Conservation (phyloP, 2,113 vertebrate genomes). For the Colius striatus region DNA sequence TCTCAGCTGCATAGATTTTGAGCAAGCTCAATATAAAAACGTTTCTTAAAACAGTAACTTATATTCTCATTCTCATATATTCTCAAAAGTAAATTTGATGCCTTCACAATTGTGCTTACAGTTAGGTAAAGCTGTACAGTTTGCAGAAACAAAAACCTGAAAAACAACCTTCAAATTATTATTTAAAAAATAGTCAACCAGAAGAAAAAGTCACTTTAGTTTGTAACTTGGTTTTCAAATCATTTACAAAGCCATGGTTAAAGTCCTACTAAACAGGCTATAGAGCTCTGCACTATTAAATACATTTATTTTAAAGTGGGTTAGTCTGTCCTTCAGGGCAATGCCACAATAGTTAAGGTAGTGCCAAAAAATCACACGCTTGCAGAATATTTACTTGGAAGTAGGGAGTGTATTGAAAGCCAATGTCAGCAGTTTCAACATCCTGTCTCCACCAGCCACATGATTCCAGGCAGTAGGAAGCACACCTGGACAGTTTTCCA, state of each 20-base stretch:
- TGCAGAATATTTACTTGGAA: slow-evolving; percentile 58
- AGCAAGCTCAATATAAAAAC: not conserved
- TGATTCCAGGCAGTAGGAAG: slow-evolving; percentile 4
- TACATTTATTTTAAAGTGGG: slow-evolving; percentile 37
- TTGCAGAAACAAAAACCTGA: not conserved
- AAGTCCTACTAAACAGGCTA: slow-evolving; percentile 32
- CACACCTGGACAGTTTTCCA: slow-evolving; percentile 18
- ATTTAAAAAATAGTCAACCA: not conserved
- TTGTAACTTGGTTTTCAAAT: slow-evolving; percentile 49
- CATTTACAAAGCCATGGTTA: slow-evolving; percentile 37
- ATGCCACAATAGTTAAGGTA: slow-evolving; percentile 48
- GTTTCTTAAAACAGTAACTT: not conserved
- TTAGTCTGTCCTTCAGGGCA: slow-evolving; percentile 63
- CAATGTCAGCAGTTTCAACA: slow-evolving; percentile 17
- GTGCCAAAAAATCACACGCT: slow-evolving; percentile 50
- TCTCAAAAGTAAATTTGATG: not conserved
- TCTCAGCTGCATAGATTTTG: not conserved
- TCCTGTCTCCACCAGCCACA: not conserved
- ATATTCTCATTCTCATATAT: not conserved
- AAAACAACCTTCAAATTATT: not conserved
- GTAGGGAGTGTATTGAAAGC: slow-evolving; percentile 19
- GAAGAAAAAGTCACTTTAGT: not conserved
- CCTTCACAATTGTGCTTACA: not conserved
- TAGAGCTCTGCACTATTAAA: slow-evolving; percentile 34
- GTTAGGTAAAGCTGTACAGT: not conserved